Evolutionary conservation across 1,140 invertebrate species (phyloP).

Genomic region (Hycleus phaleratus): DNA sequence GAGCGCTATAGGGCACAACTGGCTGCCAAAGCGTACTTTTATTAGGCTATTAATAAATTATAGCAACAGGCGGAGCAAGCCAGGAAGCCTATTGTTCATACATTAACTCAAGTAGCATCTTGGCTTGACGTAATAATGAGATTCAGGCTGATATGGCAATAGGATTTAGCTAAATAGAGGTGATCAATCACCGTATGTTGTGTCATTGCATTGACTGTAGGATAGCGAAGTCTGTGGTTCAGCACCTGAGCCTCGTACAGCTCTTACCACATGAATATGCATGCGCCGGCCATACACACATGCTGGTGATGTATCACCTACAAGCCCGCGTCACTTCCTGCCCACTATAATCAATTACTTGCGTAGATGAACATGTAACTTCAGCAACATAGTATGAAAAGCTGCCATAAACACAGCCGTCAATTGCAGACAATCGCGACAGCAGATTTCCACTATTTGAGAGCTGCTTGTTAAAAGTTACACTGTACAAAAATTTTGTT

Average conservation of each 20-base stretch:
- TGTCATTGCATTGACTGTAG: conserved; percentile 35
- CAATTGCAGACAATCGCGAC: conserved; percentile 22
- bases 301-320: conserved; percentile 42
- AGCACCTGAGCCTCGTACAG: conserved; percentile 26
- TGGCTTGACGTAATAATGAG: conserved; percentile 42
- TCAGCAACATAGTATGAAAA: conserved; percentile 39
- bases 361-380: conserved; percentile 41
- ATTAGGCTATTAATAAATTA: conserved; percentile 43
- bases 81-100: conserved; percentile 40
- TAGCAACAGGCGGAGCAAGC: conserved; percentile 39
- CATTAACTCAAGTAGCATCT: conserved; percentile 42
- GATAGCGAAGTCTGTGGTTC: conserved; percentile 17
- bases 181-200: conserved; percentile 38
- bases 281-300: conserved; percentile 34
- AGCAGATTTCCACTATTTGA: background rate
- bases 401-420: conserved; percentile 36
- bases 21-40: conserved; percentile 40
- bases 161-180: conserved; percentile 41
- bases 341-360: conserved; percentile 42
- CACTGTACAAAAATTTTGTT: too few species aligned
- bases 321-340: conserved; percentile 41
- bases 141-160: conserved; percentile 40
- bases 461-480: too few species aligned
- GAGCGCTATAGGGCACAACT: conserved; percentile 24
- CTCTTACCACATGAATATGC: conserved; percentile 36